A percentile compares a stretch with the other conserved stretches of the same genome.
phyloP scores from a whole-genome alignment of 2,797 vertebrate species.

The Sorex maritimensis region DNA sequence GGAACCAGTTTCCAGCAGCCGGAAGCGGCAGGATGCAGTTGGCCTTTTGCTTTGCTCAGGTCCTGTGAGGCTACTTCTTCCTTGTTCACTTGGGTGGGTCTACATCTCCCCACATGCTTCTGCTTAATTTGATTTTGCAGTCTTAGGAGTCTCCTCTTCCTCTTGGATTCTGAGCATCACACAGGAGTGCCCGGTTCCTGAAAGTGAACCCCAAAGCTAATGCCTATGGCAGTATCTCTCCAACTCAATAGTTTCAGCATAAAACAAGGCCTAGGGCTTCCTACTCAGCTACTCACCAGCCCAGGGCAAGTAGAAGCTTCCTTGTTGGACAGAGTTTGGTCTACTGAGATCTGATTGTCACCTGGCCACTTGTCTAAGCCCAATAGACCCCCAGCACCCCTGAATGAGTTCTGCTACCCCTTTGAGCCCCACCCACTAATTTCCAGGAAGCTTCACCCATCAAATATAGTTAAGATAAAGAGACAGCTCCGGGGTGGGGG shows the following conservation, averaged over 20 bases:
- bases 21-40: background rate
- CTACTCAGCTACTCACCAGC: background rate
- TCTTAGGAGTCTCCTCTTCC: background rate
- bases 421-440: background rate
- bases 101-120: background rate
- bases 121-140: background rate
- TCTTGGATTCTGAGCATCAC: background rate
- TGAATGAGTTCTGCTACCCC: background rate
- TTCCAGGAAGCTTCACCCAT: background rate
- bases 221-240: background rate
- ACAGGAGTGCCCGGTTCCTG: background rate
- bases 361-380: no score
- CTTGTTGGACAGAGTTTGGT: background rate
- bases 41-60: background rate
- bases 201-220: background rate
- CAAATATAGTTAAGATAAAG: background rate
- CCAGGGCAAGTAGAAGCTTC: background rate
- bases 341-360: background rate
- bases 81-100: background rate
- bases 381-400: background rate
- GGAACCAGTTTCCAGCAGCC: background rate
- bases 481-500: background rate
- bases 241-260: background rate
- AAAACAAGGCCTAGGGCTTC: background rate
- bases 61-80: background rate